Evolutionary conservation across 2,888 invertebrate genomes (phyloP).

Genomic region (Ephialtes manifestator): DNA sequence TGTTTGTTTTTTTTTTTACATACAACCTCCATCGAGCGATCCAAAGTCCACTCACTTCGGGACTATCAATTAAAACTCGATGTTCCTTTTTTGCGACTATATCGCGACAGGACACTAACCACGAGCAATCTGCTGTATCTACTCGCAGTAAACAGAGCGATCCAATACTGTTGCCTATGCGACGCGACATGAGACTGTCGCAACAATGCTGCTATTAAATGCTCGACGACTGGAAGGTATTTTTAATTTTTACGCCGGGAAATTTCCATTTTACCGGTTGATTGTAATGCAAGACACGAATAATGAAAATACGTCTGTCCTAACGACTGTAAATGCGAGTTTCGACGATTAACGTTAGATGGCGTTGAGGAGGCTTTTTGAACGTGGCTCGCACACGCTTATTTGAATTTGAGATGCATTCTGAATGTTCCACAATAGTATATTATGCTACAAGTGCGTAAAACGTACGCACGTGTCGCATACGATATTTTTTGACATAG

Average conservation of each 20-base stretch:
- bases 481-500: too few species aligned
- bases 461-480: too few species aligned
- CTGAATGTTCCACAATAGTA: too few species aligned
- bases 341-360: background rate
- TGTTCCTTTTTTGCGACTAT: slow-evolving; percentile 23
- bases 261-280: slow-evolving; percentile 60
- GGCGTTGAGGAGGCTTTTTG: background rate
- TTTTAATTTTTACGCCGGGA: slow-evolving; percentile 35
- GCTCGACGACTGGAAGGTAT: too few species aligned
- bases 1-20: slow-evolving; percentile 26
- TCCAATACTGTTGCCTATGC: background rate
- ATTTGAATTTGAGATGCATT: slow-evolving; percentile 18
- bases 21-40: background rate
- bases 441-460: too few species aligned
- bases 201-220: background rate
- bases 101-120: background rate
- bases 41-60: slow-evolving; percentile 37
- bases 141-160: slow-evolving; percentile 22
- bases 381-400: background rate
- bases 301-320: background rate
- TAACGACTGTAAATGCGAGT: background rate
- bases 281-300: slow-evolving; percentile 6
- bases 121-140: slow-evolving; percentile 41
- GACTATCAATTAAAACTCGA: slow-evolving; percentile 25
- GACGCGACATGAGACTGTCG: background rate